Conservation (phyloP, 2,888 invertebrate species). For the Barypeithes pellucidus region DNA sequence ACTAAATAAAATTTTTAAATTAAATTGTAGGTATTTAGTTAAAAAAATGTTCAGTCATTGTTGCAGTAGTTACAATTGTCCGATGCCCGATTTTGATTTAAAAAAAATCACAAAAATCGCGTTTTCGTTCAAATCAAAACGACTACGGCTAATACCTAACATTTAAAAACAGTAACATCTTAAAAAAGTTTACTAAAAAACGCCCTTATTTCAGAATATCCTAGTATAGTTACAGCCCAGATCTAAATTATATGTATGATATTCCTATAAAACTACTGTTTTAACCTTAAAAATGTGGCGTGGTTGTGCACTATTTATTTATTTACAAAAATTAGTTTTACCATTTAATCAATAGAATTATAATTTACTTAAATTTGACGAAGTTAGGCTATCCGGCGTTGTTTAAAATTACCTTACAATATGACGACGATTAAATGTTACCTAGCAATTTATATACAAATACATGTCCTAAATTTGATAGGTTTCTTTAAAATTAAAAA, state of each 20-base stretch:
- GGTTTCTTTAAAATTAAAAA: slow-evolving; percentile 32
- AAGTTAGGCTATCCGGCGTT: slow-evolving; percentile 18
- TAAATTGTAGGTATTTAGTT: slow-evolving; percentile 41
- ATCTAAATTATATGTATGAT: slow-evolving; percentile 47
- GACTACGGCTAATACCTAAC: slow-evolving; percentile 34
- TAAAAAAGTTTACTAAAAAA: slow-evolving; percentile 43
- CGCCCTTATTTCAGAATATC: slow-evolving; percentile 45
- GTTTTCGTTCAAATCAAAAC: slow-evolving; percentile 2
- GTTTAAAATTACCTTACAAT: slow-evolving; percentile 30
- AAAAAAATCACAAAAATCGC: neutral
- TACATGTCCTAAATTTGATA: slow-evolving; percentile 39
- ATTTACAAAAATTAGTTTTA: slow-evolving; percentile 49
- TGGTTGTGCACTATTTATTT: slow-evolving; percentile 65
- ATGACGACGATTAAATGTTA: slow-evolving; percentile 25
- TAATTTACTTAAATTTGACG: slow-evolving; percentile 34
- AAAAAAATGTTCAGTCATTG: slow-evolving; percentile 41
- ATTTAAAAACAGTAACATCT: slow-evolving; percentile 51
- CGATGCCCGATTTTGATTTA: slow-evolving; percentile 9
- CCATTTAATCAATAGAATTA: slow-evolving; percentile 39
- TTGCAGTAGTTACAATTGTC: slow-evolving; percentile 10
- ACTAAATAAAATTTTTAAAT: slow-evolving; percentile 28
- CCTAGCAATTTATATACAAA: slow-evolving; percentile 40
- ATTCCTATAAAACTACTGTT: slow-evolving; percentile 44
- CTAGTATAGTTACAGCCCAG: slow-evolving; percentile 51
- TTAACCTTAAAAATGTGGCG: slow-evolving; percentile 50